These are phyloP conservation scores for Cotesia vestalis DNA, from an alignment of 1,140 invertebrate species.

Conservation along the genomic window DNA sequence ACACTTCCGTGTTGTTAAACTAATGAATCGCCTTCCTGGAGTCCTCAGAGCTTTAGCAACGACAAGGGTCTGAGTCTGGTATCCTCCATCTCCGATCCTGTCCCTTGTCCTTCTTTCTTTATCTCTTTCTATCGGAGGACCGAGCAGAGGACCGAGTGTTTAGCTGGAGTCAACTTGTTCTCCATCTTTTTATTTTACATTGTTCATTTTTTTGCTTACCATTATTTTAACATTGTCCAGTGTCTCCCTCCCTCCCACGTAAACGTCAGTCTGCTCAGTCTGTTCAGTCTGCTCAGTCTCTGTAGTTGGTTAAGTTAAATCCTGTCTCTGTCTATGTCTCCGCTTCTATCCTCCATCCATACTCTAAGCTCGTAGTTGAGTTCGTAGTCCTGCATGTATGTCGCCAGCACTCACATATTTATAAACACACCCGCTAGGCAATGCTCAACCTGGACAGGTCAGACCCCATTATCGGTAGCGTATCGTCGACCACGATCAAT, in stretches of 20 bases:
- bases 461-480: conserved; percentile 40
- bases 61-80: conserved; percentile 35
- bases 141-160: background rate
- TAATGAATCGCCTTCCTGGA: conserved; percentile 63
- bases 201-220: background rate
- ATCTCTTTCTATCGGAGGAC: background rate
- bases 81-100: conserved; percentile 42
- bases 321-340: background rate
- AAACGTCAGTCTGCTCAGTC: background rate
- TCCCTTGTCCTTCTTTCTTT: conserved; percentile 21
- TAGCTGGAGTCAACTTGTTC: background rate
- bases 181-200: background rate
- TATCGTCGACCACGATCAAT: conserved; percentile 36
- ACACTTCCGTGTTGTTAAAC: conserved; percentile 64
- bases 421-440: conserved; percentile 33
- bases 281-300: background rate
- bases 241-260: background rate
- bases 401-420: conserved; percentile 32
- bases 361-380: conserved; percentile 21
- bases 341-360: background rate
- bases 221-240: conserved; percentile 3
- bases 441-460: conserved; percentile 29
- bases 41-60: conserved; percentile 20
- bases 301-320: background rate
- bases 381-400: conserved; percentile 16